Percentiles rank a stretch among this genome's conserved stretches.
These are phyloP conservation scores for Ectropis crepuscularia DNA, from an alignment of 2,888 invertebrate species.

Conservation along the genomic window DNA sequence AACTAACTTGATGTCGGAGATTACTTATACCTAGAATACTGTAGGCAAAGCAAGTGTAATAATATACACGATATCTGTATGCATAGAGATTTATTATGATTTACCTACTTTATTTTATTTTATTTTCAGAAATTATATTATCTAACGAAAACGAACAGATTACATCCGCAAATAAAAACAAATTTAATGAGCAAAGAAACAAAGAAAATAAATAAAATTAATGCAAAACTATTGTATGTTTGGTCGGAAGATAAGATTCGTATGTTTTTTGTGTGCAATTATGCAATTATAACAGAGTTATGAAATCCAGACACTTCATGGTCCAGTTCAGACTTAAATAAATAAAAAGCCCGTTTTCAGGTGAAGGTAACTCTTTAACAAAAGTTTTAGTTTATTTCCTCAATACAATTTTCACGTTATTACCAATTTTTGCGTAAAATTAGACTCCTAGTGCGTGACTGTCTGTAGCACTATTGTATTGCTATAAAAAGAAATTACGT, in stretches of 20 bases:
- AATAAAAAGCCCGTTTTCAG: conserved; percentile 8
- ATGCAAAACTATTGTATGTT: not conserved
- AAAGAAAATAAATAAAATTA: conserved; percentile 1
- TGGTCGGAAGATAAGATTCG: conserved; percentile 9
- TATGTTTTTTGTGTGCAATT: conserved; percentile 12
- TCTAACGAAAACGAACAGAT: no score
- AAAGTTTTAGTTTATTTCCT: conserved; percentile 12
- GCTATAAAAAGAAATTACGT: not conserved
- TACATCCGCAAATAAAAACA: conserved; percentile 6
- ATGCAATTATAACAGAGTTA: conserved; percentile 23
- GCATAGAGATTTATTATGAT: no score
- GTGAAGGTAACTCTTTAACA: conserved; percentile 18
- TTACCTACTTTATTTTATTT: no score
- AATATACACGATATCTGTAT: no score
- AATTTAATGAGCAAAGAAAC: conserved; percentile 5
- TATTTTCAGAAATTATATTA: no score
- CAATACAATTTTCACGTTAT: conserved; percentile 5
- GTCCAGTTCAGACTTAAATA: conserved; percentile 21
- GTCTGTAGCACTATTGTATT: not conserved
- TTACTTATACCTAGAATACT: no score
- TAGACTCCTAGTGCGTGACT: conserved; percentile 4
- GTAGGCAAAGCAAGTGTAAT: no score
- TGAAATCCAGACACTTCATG: conserved; percentile 17
- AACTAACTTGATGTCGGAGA: no score
- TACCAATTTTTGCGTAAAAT: conserved; percentile 11